These are phyloP conservation scores for Orussus abietinus DNA, from an alignment of 1,140 invertebrate species.

Conservation along the genomic window DNA sequence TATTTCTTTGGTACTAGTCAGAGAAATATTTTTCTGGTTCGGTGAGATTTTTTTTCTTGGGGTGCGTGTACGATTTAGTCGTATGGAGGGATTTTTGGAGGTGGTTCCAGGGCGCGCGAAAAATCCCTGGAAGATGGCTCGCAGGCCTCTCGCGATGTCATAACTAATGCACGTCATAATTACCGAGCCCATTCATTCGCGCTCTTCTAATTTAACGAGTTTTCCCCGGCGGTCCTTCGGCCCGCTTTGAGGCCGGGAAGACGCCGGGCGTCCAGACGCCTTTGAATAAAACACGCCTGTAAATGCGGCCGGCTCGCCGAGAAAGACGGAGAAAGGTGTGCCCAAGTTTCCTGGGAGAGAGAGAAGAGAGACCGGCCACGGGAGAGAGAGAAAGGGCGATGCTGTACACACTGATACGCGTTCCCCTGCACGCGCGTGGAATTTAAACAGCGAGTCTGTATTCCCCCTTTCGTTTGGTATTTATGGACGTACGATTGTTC, in stretches of 20 bases:
- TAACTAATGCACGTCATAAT: slow-evolving; percentile 45
- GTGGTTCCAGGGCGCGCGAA: too few species aligned
- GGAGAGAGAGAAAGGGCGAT: slow-evolving; percentile 8
- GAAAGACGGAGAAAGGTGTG: background rate
- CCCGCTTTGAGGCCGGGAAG: slow-evolving; percentile 23
- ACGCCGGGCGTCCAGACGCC: slow-evolving; percentile 30
- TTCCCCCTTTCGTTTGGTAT: background rate
- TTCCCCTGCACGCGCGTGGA: slow-evolving; percentile 3
- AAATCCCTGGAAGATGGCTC: too few species aligned
- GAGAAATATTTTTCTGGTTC: too few species aligned
- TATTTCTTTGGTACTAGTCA: too few species aligned
- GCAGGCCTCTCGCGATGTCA: slow-evolving; percentile 31
- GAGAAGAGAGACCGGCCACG: slow-evolving; percentile 1
- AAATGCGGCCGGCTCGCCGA: slow-evolving; percentile 23
- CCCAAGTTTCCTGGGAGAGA: too few species aligned
- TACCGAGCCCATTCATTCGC: slow-evolving; percentile 35
- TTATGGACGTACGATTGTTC: too few species aligned
- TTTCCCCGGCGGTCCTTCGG: slow-evolving; percentile 19
- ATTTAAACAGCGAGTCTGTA: slow-evolving; percentile 13
- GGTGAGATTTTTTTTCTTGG: too few species aligned
- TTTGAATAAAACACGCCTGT: slow-evolving; percentile 38
- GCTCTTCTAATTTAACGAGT: slow-evolving; percentile 40
- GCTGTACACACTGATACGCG: background rate
- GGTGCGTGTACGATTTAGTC: too few species aligned
- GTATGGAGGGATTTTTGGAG: too few species aligned